Evolutionary conservation across 2,113 vertebrate species (phyloP), one percentile per base, ranked within the genome.

Genomic region (Axis porcinus): DNA sequence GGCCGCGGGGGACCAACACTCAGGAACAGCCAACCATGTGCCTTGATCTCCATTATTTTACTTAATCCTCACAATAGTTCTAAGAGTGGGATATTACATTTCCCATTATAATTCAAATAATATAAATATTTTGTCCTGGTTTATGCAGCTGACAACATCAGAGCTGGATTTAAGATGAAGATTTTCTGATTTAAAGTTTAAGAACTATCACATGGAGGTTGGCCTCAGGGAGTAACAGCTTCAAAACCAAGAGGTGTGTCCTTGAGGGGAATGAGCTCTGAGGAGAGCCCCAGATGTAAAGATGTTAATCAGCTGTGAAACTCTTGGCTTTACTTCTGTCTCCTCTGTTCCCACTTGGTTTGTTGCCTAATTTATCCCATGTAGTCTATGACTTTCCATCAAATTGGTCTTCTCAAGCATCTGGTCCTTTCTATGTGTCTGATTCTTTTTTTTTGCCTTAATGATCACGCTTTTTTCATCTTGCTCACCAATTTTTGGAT

Each of bases 381-480:
- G 28, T 50, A 85, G 13, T 89, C 93, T 86, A 17, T 76, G 55
- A 88, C 36, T 86, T 14, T 12, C 9, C 28, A 76, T 82, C 28
- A 86, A 28, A 81, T 67, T 62, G 19, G 5, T 82, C 36, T 94
- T 97, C 57, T 91, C 2, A 27, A 89, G 47, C 54, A 47, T 50
- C 60, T 96, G 36, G 23, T 60, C 25, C 25, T 95, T 62, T 19
- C 16, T 78, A 10, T 43, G 40, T 43, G 91, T 84, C 33, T 90
- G 36, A 86, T 82, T 82, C 30, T 89, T 91, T 47, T 33, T 33
- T 95, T 94, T 94, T 96, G 40, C 57, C 33, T 94, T 76, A 91
- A 10, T 89, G 60, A 86, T 78, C 25, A 62, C 7, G 70, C 33
- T 40, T 74, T 74, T 57, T 57, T 58, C 47, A 58, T 23, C n/a